These are phyloP conservation scores for Sicus ferrugineus DNA, from an alignment of 2,888 invertebrate species.

Conservation along the genomic window DNA sequence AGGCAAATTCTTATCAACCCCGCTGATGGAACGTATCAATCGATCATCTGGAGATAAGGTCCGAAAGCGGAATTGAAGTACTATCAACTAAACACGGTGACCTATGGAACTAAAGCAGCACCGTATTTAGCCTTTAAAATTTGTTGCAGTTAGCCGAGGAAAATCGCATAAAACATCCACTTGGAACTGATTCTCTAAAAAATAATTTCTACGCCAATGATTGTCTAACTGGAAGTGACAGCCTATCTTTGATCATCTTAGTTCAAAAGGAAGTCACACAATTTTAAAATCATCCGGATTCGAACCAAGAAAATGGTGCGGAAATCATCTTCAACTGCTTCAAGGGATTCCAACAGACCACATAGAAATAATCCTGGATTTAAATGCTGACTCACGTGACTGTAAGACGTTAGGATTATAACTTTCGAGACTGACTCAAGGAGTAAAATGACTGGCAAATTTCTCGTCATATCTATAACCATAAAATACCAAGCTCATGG, in stretches of 20 bases:
- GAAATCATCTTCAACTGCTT: too few species aligned
- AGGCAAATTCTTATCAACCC: neutral
- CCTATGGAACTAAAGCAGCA: neutral
- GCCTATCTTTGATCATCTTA: neutral
- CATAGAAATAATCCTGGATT: neutral
- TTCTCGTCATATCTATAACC: neutral
- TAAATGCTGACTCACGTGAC: neutral
- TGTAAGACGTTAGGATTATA: neutral
- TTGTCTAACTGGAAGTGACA: neutral
- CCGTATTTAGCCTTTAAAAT: neutral
- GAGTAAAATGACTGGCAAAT: too few species aligned
- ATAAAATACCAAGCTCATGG: neutral
- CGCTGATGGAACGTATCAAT: neutral
- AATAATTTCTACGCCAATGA: neutral
- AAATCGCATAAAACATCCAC: neutral
- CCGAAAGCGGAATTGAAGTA: neutral
- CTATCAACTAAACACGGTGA: neutral
- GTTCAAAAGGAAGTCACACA: neutral
- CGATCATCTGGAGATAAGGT: slow-evolving; percentile 1
- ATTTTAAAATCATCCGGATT: too few species aligned
- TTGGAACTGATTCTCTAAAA: neutral
- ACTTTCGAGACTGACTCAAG: neutral
- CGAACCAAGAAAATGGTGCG: too few species aligned
- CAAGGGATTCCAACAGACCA: neutral
- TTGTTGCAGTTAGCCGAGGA: neutral